Base-by-base conservation (phyloP, 2,888 invertebrate genomes). In the Lepidochitona cinerea region DNA sequence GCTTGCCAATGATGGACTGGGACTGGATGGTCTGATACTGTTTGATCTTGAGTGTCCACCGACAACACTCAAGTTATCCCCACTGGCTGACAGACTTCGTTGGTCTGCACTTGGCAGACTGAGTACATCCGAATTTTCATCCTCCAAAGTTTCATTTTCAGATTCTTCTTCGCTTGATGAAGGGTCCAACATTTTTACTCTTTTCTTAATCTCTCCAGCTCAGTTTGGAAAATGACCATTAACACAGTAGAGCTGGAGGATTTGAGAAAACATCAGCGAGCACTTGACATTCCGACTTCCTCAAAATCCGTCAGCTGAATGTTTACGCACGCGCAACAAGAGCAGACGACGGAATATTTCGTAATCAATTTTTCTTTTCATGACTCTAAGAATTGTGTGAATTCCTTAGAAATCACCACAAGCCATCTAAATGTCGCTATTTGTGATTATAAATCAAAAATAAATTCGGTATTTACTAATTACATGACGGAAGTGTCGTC, bases 91-190 rank as follows among this genome's bases (percentile, higher is more conserved):
- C 79, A 89, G 81, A 78, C 89, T 89, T 73, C 89, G 83, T 79
- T 89, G 90, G 71, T 89, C 89, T 54, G 85, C 85, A 77, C 88
- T 89, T 23, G 87, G 87, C 74, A 88, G 79, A 78, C 88, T 89
- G 81, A 86, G 88, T 36, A 85, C 87, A 72, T 89, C 89, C 18
- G 89, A 89, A 71, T 86, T 85, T 83, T 90, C 91, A 83, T 92
- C 94, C 91, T 95, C 95, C 70, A 85, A 81, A 37, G 87, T 86
- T 91, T 97, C 97, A 91, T 96, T 97, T 84, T 97, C 97, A 84
- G 95, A 96, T 90, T 97, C 97, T 91, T 97, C 97, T 92, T 97
- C 97, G 79, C 97, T 97, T 83, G 97, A 97, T 91, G 97, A 97
- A 82, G 97, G 97, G 91, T 97, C 97, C 91, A 97, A 96, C 97